Base-by-base conservation (phyloP, 2,888 invertebrate species). In the Eulithis prunata region DNA sequence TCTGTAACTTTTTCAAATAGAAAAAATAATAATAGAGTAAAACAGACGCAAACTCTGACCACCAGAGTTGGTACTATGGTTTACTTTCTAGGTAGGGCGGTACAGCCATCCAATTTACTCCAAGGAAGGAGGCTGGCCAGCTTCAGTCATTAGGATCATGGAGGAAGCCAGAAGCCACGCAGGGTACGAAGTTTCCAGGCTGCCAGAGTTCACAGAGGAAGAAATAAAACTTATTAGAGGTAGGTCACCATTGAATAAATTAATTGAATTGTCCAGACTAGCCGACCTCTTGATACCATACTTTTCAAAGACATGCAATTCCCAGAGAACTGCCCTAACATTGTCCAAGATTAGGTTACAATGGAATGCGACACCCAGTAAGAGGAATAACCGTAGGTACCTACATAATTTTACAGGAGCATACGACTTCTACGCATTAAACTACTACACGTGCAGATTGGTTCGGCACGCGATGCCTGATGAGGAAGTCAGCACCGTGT, bases 351-450 rank as follows among this genome's bases (percentile, higher is more conserved):
- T n/a, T n/a, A n/a, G n/a, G n/a, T n/a, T n/a, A n/a, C n/a, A n/a
- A n/a, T n/a, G n/a, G n/a, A n/a, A n/a, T n/a, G n/a, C n/a, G 38
- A 38, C 38, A 4, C 4, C 38, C 38, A 38, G 5, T 4, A 38
- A 4, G 5, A 0, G 13, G 38, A 38, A 38, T 7, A 5, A 38
- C 4, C 4, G 38, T 7, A 38, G 4, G 4, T 38, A 38, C 4
- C 5, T 12, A 1, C 13, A 12, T 46, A n/a, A 3, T 46, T 3
- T 46, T 4, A n/a, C 69, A 87, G 86, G 86, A 4, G 84, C 95
- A 2, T 93, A 94, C 5, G 96, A 96, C 79, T 96, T 94, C 81
- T 90, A 94, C 61, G 95, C 94, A 0, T 69, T 96, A 21, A 96
- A 96, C 77, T 94, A 95, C 79, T 96, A 96, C 82, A 93, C 94